phyloP scores from a whole-genome alignment of 2,888 invertebrate species.

The Ophioninae sp. region DNA sequence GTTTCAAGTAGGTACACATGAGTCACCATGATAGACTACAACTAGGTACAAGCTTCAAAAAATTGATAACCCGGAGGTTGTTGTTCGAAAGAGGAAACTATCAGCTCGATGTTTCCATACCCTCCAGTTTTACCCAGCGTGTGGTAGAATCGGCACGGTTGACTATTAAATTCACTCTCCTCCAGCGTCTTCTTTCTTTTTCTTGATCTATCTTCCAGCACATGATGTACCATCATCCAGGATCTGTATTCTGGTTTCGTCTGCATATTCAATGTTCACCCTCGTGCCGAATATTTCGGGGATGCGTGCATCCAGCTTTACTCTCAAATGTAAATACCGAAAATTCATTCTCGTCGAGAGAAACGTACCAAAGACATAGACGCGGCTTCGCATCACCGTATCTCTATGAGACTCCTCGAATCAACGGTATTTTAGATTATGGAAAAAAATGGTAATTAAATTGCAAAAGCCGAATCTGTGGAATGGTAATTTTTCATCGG shows the following conservation, averaged over 20 bases:
- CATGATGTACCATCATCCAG: constrained; percentile 55
- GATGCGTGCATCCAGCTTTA: constrained; percentile 57
- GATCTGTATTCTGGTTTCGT: constrained; percentile 48
- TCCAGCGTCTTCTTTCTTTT: background rate
- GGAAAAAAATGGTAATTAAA: background rate
- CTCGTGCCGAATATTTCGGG: constrained; percentile 53
- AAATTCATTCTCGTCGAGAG: constrained; percentile 24
- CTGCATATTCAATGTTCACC: constrained; percentile 67
- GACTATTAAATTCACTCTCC: constrained; percentile 9
- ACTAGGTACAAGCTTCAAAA: background rate
- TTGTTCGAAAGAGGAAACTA: no score
- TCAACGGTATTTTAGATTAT: background rate
- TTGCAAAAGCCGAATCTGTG: no score
- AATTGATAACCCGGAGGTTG: background rate
- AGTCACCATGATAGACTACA: background rate
- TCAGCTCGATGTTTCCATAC: no score
- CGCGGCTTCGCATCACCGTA: constrained; percentile 15
- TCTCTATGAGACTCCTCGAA: background rate
- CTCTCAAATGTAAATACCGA: constrained; percentile 61
- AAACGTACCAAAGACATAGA: constrained; percentile 27
- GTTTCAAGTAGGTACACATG: no score
- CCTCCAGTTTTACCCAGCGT: background rate
- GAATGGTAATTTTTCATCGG: no score
- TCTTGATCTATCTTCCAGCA: constrained; percentile 27
- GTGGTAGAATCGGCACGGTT: background rate